Conservation (phyloP, 2,113 vertebrate genomes). For the Trematocara zebra region DNA sequence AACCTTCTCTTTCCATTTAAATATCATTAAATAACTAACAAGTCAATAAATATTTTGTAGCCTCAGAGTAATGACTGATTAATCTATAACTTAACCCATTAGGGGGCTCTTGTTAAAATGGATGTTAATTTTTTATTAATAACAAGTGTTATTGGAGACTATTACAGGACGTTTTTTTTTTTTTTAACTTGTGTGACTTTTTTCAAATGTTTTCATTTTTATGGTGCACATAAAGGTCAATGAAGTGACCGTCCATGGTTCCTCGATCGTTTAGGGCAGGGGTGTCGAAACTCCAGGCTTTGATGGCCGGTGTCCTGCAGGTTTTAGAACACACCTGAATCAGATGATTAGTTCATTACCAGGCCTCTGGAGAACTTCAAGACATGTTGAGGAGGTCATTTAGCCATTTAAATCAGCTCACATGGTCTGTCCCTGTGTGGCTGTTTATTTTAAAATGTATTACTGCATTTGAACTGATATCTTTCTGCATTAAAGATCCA, state of each 20-base stretch:
- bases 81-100: background rate
- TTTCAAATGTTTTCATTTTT: background rate
- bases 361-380: background rate
- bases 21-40: background rate
- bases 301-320: background rate
- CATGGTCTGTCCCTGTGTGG: background rate
- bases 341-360: background rate
- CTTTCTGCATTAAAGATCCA: background rate
- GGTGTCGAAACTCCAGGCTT: background rate
- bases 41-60: background rate
- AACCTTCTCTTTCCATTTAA: background rate
- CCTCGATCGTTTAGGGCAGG: background rate
- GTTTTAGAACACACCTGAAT: background rate
- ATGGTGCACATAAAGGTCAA: background rate
- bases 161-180: rapidly evolving
- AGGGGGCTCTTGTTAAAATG: background rate
- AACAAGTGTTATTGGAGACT: background rate
- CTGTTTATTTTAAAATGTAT: background rate
- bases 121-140: background rate
- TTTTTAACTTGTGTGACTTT: background rate
- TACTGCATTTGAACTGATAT: background rate
- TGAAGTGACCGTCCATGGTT: background rate
- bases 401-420: background rate
- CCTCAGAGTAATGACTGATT: background rate
- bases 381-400: background rate